A percentile compares a stretch with the other conserved stretches of the same genome.
phyloP scores from a whole-genome alignment of 2,797 vertebrate species.

The Craterocephalus amniculus region DNA sequence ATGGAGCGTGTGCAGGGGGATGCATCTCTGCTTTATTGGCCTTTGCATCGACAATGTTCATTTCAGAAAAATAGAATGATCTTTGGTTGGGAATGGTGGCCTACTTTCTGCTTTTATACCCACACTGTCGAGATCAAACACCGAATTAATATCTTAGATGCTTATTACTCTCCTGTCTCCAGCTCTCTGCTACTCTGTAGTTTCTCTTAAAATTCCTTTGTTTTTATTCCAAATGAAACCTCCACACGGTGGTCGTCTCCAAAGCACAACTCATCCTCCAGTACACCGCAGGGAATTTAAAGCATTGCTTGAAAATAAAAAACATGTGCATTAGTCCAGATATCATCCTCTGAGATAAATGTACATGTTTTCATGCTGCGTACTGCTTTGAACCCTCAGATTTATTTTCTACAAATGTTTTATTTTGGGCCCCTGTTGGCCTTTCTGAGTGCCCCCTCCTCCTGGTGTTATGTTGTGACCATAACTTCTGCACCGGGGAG shows the following conservation, averaged over 20 bases:
- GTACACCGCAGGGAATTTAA: background rate
- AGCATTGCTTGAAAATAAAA: background rate
- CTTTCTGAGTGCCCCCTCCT: background rate
- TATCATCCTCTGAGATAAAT: background rate
- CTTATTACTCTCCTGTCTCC: constrained; percentile 10
- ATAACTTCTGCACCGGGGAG: background rate
- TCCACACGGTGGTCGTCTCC: background rate
- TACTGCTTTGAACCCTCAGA: background rate
- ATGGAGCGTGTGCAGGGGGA: constrained; percentile 36
- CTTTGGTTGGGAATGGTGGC: constrained; percentile 24
- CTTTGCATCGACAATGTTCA: constrained; percentile 38
- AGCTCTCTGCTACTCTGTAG: background rate
- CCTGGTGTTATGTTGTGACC: background rate
- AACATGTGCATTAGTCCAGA: background rate
- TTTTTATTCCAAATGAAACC: constrained; percentile 2
- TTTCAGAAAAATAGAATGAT: constrained; percentile 43
- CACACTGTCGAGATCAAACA: constrained; percentile 32
- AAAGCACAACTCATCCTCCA: background rate
- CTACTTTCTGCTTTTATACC: constrained; percentile 46
- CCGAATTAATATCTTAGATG: constrained; percentile 41
- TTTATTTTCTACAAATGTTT: background rate
- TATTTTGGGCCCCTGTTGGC: background rate
- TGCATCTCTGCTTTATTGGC: constrained; percentile 43
- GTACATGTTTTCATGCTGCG: background rate
- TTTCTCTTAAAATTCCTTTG: background rate